Percentiles rank a stretch among this genome's conserved stretches.
Conservation (phyloP, 1,140 invertebrate genomes). For the Drosophila pseudoobscura region DNA sequence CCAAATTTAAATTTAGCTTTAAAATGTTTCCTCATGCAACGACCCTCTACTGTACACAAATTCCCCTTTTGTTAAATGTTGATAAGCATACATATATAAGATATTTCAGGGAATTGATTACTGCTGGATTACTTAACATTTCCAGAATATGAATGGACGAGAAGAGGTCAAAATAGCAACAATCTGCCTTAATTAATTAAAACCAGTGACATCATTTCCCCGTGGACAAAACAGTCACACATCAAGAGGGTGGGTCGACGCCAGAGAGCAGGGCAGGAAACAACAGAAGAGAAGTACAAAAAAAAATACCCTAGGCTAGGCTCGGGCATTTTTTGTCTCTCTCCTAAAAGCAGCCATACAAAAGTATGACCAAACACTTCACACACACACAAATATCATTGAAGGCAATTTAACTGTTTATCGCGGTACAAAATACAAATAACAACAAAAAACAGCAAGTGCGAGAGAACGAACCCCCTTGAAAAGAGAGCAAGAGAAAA, state of each 20-base stretch:
- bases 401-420: conserved; percentile 76
- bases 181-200: neutral
- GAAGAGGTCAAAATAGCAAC: conserved; percentile 27
- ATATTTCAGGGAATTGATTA: conserved; percentile 6
- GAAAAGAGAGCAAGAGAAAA: conserved; percentile 16
- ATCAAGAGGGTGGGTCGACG: conserved; percentile 45
- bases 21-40: neutral
- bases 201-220: conserved; percentile 59
- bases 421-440: conserved; percentile 64
- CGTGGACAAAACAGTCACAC: conserved; percentile 24
- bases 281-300: conserved; percentile 1
- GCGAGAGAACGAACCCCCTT: conserved; percentile 23
- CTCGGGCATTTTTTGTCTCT: too few species aligned
- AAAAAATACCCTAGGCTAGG: conserved; percentile 22
- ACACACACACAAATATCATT: conserved; percentile 23
- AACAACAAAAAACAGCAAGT: conserved; percentile 47
- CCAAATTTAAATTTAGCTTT: too few species aligned
- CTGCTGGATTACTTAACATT: conserved; percentile 31
- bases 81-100: conserved; percentile 14
- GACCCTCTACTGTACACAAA: conserved; percentile 10
- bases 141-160: conserved; percentile 12
- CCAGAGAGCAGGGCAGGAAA: conserved; percentile 53
- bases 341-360: conserved; percentile 56
- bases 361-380: conserved; percentile 19
- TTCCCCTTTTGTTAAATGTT: conserved; percentile 12